Base-by-base conservation (phyloP, 2,797 vertebrate species). In the Lutjanus argentimaculatus region DNA sequence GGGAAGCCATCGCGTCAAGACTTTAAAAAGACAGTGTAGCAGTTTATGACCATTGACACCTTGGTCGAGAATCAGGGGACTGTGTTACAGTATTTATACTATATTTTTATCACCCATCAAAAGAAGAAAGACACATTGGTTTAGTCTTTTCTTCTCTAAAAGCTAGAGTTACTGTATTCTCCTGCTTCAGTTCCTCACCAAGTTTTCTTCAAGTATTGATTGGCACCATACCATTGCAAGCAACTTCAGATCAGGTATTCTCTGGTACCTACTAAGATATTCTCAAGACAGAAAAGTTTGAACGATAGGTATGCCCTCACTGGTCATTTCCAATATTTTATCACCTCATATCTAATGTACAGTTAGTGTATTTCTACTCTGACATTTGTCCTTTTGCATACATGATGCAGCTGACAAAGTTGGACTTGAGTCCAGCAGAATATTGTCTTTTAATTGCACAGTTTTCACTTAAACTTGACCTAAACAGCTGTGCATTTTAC, bases 391-490 rank as follows among this genome's bases (percentile, higher is more conserved):
- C 4, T 67, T 67, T 61, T 43, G 16, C 1, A 49, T 21, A 36
- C 15, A 73, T 30, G n/a, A 56, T 67, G 53, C 11, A 68, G 40
- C 59, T 61, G 16, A 71, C 57, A 51, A 67, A 43, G 13, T 25
- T 64, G 72, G 68, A 17, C 66, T 56, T 30, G 15, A 19, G 46
- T 74, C 17, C 71, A 63, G 25, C 55, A 64, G 40, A 77, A 58
- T 64, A 66, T 68, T 80, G 42, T 53, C 2, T 69, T 75, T 65
- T 71, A 25, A 56, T 22, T 72, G 56, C 4, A 21, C 30, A 22
- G 40, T 42, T 82, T 77, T 80, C 16, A 58, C 19, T 42, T 81
- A 45, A 80, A 57, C 58, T 72, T 65, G 53, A 51, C 67, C 78
- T 61, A 48, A 77, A 14, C 17, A 63, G 43, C 65, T 56, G 72